Conservation (phyloP, 2,888 invertebrate genomes). For the Drosophila histrio region DNA sequence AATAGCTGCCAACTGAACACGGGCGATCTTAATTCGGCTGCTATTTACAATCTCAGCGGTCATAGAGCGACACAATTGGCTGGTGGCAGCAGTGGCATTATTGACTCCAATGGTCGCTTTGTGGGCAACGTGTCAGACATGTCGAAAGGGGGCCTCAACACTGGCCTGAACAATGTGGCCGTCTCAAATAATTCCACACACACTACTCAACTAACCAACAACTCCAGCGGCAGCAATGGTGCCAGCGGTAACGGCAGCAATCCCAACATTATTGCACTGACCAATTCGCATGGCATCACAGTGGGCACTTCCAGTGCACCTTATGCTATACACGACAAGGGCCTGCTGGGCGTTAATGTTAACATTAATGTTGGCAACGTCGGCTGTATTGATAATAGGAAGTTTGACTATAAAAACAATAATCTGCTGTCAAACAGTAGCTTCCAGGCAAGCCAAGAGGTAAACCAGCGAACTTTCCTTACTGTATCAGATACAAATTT, state of each 20-base stretch:
- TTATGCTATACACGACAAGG: slow-evolving; percentile 60
- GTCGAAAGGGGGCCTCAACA: slow-evolving; percentile 28
- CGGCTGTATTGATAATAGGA: slow-evolving; percentile 73
- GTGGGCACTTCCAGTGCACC: slow-evolving; percentile 48
- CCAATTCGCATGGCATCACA: slow-evolving; percentile 45
- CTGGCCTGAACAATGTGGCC: slow-evolving; percentile 10
- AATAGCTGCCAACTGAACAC: slow-evolving; percentile 54
- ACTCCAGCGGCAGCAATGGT: background rate
- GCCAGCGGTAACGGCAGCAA: slow-evolving; percentile 27
- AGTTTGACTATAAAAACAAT: slow-evolving; percentile 77
- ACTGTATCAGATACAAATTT: no score
- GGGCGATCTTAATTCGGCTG: slow-evolving; percentile 50
- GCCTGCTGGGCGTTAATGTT: slow-evolving; percentile 36
- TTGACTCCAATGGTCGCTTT: slow-evolving; percentile 51
- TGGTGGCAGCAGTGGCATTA: slow-evolving; percentile 25
- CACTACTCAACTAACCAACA: slow-evolving; percentile 4
- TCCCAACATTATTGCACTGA: slow-evolving; percentile 43
- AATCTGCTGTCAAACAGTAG: slow-evolving; percentile 71
- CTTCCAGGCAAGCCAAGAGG: slow-evolving; percentile 76
- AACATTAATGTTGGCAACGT: slow-evolving; percentile 35
- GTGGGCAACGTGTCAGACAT: slow-evolving; percentile 44
- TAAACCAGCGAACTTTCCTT: no score
- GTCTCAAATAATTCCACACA: slow-evolving; percentile 19
- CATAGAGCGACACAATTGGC: slow-evolving; percentile 34
- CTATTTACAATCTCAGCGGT: slow-evolving; percentile 58